Conservation (phyloP, 1,140 invertebrate genomes). For the Maniola jurtina region DNA sequence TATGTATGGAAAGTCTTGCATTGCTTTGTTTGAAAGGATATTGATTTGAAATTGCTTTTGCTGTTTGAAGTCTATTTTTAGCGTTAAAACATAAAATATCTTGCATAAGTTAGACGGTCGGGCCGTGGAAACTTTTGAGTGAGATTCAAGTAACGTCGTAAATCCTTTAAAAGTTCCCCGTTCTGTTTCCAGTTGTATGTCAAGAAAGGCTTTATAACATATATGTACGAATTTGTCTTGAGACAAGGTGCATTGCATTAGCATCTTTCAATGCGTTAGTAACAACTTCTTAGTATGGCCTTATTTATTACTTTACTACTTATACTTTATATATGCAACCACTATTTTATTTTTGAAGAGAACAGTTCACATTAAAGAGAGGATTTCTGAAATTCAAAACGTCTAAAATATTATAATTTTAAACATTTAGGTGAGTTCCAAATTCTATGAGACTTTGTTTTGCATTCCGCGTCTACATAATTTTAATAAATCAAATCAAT, state of each 20-base stretch:
- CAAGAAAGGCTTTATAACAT: constrained; percentile 34
- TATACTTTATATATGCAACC: too few relatives aligned
- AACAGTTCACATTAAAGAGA: too few relatives aligned
- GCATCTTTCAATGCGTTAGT: not conserved
- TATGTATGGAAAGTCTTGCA: constrained; percentile 5
- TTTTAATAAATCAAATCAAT: too few relatives aligned
- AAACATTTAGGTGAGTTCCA: too few relatives aligned
- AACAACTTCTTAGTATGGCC: not conserved
- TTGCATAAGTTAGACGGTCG: constrained; percentile 34
- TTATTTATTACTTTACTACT: not conserved
- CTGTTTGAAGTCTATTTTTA: constrained; percentile 32
- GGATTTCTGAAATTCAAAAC: too few relatives aligned
- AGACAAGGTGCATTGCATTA: constrained; percentile 43
- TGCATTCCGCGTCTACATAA: too few relatives aligned
- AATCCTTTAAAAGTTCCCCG: constrained; percentile 39
- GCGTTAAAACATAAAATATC: constrained; percentile 32
- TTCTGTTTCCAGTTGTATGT: constrained; percentile 37
- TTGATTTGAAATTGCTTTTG: constrained; percentile 34
- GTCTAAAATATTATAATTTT: too few relatives aligned
- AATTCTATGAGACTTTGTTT: too few relatives aligned
- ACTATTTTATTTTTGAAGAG: too few relatives aligned
- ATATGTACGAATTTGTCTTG: constrained; percentile 44
- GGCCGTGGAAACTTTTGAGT: constrained; percentile 34
- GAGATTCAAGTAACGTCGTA: constrained; percentile 33
- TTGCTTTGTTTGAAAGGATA: constrained; percentile 28